These are phyloP conservation scores for Corella eumyota DNA, from an alignment of 23 tunicate species.

Conservation along the genomic window DNA sequence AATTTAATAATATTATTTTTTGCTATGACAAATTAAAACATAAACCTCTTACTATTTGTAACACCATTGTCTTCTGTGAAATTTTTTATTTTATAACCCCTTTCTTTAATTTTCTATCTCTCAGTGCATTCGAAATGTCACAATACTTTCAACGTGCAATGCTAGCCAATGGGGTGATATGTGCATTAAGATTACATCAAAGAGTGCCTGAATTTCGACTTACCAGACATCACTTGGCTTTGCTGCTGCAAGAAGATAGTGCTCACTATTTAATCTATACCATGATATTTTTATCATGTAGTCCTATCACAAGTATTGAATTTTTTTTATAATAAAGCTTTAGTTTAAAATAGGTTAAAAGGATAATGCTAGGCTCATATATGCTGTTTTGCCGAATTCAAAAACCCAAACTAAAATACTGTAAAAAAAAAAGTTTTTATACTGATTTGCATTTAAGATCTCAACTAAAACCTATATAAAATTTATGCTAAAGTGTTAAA, in stretches of 20 bases:
- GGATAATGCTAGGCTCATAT: no score
- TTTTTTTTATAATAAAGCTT: neutral
- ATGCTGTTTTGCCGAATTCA: no score
- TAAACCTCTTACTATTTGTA: neutral
- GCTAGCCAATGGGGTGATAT: slow-evolving; percentile 76
- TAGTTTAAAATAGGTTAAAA: neutral
- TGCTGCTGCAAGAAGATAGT: slow-evolving; percentile 62
- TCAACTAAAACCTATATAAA: no score
- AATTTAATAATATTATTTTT: neutral
- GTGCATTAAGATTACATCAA: slow-evolving; percentile 85
- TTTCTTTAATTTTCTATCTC: no score
- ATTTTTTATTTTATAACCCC: no score
- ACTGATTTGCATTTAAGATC: no score
- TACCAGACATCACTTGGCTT: slow-evolving; percentile 40
- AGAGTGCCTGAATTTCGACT: slow-evolving; percentile 67
- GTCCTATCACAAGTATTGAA: slow-evolving; percentile 58
- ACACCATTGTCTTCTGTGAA: no score
- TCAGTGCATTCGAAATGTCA: slow-evolving; percentile 70
- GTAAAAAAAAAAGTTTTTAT: no score
- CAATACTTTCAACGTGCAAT: slow-evolving; percentile 74
- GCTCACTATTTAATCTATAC: slow-evolving; percentile 80
- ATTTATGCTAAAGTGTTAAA: no score
- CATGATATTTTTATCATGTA: slow-evolving; percentile 42
- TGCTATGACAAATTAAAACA: neutral
- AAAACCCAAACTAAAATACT: neutral